Conservation (phyloP, 2,797 vertebrate species). For the Apodemus agrarius region DNA sequence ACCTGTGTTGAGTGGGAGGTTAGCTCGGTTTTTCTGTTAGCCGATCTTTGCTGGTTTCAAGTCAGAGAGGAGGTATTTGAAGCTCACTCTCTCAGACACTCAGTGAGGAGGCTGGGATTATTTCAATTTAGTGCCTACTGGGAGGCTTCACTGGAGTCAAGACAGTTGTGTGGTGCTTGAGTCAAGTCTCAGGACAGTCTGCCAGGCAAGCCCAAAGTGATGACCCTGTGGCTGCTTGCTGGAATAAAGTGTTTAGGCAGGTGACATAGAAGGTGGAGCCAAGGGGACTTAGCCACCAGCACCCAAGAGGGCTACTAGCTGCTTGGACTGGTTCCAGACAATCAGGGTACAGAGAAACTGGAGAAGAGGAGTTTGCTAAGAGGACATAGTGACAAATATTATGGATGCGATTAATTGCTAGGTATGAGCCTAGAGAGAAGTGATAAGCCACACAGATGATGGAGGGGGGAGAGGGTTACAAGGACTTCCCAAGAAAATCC, state of each 20-base stretch:
- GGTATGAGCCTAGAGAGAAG: not conserved
- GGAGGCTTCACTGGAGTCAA: not conserved
- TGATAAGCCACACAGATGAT: not conserved
- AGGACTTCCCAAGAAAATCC: not conserved
- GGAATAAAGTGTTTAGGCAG: not conserved
- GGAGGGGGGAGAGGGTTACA: not conserved
- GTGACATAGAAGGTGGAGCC: not conserved
- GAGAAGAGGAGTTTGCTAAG: not conserved
- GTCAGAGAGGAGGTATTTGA: not conserved
- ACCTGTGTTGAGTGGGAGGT: not conserved
- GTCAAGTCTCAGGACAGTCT: not conserved
- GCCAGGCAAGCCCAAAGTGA: not conserved
- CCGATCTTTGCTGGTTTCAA: not conserved
- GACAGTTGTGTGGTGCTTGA: not conserved
- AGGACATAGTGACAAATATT: not conserved
- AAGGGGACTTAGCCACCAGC: not conserved
- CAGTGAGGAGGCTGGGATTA: not conserved
- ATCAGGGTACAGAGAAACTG: not conserved
- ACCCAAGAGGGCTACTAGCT: not conserved
- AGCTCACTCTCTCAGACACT: not conserved
- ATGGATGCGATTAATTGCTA: not conserved
- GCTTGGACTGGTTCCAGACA: not conserved
- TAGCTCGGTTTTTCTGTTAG: not conserved
- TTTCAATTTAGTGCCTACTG: not conserved
- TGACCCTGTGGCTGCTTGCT: not conserved